Evolutionary conservation across 1,140 invertebrate species (phyloP), one percentile per base, ranked within the genome.

Genomic region (Agrilus planipennis): DNA sequence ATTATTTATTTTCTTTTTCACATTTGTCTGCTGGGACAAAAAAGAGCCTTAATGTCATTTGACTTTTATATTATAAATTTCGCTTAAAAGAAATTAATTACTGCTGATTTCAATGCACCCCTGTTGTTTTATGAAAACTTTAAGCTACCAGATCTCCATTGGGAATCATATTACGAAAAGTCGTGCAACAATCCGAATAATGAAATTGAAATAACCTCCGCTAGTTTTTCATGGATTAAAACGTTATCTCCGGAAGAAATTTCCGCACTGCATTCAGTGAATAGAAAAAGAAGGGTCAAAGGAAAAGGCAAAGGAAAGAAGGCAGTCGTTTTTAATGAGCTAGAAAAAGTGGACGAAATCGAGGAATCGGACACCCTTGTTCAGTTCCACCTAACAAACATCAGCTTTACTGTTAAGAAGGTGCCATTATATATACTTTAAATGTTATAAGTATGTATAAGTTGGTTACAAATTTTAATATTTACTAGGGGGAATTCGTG

Each of bases 91-190:
- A n/a, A n/a, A n/a, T n/a, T n/a, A n/a, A n/a, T n/a, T n/a, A n/a
- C n/a, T n/a, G n/a, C n/a, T n/a, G n/a, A n/a, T n/a, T n/a, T n/a
- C n/a, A n/a, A n/a, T n/a, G n/a, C n/a, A n/a, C n/a, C n/a, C n/a
- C n/a, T n/a, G n/a, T n/a, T n/a, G n/a, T n/a, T n/a, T n/a, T n/a
- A n/a, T n/a, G n/a, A n/a, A n/a, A n/a, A n/a, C n/a, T n/a, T 62
- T 44, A 47, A 79, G 72, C 55, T 85, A 17, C 67, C 73, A 46
- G 77, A 85, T 51, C 64, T 81, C 50, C 70, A 80, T 48, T 52
- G 68, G 4, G 45, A 57, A 9, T 53, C 51, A 28, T 69, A 64
- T 44, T 70, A 70, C 45, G n/a, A 43, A 9, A 22, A 32, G 3
- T 11, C 51, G 4, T 18, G 51, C 12, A 46, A 52, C 2, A 36